Conservation (phyloP, 37 sponge, comb jelly and placozoan genomes). For the Diacarnus erythraeanus region DNA sequence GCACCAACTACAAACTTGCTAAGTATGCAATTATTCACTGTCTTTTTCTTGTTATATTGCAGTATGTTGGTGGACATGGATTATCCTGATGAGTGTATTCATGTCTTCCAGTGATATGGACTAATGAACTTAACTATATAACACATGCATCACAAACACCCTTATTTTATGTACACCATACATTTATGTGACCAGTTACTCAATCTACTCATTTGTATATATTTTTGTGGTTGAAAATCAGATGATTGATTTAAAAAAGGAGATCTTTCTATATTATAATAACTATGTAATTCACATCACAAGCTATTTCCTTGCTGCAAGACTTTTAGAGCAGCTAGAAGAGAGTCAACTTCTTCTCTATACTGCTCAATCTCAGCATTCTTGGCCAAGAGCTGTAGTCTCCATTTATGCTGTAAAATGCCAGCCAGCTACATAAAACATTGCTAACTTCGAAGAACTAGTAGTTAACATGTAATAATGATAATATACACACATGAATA, state of each 20-base stretch:
- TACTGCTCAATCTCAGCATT: constrained; percentile 59
- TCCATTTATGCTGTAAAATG: constrained; percentile 60
- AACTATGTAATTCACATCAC: constrained; percentile 8
- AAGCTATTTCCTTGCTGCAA: constrained; percentile 22
- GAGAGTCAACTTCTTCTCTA: constrained; percentile 65
- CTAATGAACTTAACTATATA: too few species aligned
- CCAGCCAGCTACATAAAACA: too few species aligned
- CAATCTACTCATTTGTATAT: too few species aligned
- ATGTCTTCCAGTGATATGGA: constrained; percentile 24
- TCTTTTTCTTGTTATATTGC: constrained; percentile 2
- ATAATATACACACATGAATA: too few species aligned
- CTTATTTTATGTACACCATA: too few species aligned
- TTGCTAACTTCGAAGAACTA: too few species aligned
- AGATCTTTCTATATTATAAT: too few species aligned
- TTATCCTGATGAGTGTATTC: constrained; percentile 47
- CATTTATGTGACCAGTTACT: too few species aligned
- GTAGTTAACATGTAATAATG: too few species aligned
- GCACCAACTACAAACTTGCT: not conserved
- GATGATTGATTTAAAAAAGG: too few species aligned
- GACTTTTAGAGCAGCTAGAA: constrained; percentile 40
- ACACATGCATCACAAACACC: too few species aligned
- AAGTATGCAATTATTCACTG: not conserved
- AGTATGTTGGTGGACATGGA: constrained; percentile 56
- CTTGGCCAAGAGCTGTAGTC: constrained; percentile 39
- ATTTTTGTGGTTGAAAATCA: too few species aligned